Evolutionary conservation across 2,888 invertebrate genomes (phyloP), one percentile per base, ranked within the genome.

Genomic region (Brachypalpus laphriformis): DNA sequence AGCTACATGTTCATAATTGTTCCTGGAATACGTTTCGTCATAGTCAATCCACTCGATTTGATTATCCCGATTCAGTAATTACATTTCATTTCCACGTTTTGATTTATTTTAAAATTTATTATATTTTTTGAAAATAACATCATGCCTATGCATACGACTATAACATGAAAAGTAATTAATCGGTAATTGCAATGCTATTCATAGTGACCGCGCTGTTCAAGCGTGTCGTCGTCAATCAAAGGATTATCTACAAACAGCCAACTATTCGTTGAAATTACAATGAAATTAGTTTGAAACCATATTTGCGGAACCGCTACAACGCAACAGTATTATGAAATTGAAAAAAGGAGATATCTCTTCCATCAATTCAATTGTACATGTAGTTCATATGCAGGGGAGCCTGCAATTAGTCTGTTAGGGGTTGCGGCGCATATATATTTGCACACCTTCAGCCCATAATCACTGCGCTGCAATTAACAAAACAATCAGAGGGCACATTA

Each of bases 181-280:
- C 22, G 57, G 61, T 54, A 59, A 72, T 72, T 54, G 22, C 31
- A 61, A 31, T 56, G 42, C 37, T 31, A 71, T 59, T 71, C 28
- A 77, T 56, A 51, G 3, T 25, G 25, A 25, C 47, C 20, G 31
- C 37, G 14, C 66, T 20, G 7, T 18, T 49, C 59, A 45, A 54
- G 59, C 54, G 34, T 70, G 59, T 45, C 80, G 25, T 25, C 25
- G 70, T 70, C 70, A 75, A 85, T 75, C 83, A 85, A 85, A 80
- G 75, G 83, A 80, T 85, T 80, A 80, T 80, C 74, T 57, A 65
- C 75, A 85, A 80, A 75, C 54, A 71, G 49, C 70, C n/a, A 66
- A 80, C 70, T 80, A 75, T 80, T 80, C 75, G 70, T 65, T 75
- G 70, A 65, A 85, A 82, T 82, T 82, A 77, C 82, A 82, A 77